Conservation (phyloP, 1,140 invertebrate species). For the Limonius californicus region DNA sequence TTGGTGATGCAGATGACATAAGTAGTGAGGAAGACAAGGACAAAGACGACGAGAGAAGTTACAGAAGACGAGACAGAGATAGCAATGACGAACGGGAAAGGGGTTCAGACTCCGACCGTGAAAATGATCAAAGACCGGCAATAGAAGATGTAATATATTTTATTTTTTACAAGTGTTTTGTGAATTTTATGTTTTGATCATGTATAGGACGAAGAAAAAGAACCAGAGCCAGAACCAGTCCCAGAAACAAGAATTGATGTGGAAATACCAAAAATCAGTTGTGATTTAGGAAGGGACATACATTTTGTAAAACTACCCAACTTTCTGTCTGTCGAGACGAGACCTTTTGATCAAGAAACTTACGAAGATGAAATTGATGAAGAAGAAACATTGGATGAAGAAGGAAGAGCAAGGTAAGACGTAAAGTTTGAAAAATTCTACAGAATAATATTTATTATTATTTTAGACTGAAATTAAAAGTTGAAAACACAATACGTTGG, state of each 20-base stretch:
- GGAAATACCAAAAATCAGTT: slow-evolving; percentile 92
- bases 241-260: slow-evolving; percentile 95
- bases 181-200: too few species aligned
- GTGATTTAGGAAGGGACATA: slow-evolving; percentile 85
- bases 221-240: slow-evolving; percentile 66
- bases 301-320: slow-evolving; percentile 95
- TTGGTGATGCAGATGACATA: slow-evolving; percentile 89
- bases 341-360: slow-evolving; percentile 90
- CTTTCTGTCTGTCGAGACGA: slow-evolving; percentile 86
- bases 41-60: slow-evolving; percentile 43
- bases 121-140: slow-evolving; percentile 47
- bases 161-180: too few species aligned
- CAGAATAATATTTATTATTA: too few species aligned
- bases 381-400: slow-evolving; percentile 96
- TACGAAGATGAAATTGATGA: slow-evolving; percentile 99
- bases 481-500: slow-evolving; percentile 98
- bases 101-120: slow-evolving; percentile 43
- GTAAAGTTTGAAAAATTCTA: too few species aligned
- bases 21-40: slow-evolving; percentile 73
- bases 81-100: slow-evolving; percentile 41
- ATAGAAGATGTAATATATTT: slow-evolving; percentile 29
- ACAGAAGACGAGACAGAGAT: slow-evolving; percentile 42
- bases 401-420: slow-evolving; percentile 90
- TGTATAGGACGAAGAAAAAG: slow-evolving; percentile 55
- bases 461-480: slow-evolving; percentile 77